Conservation (phyloP, 1,140 invertebrate genomes). For the Leguminivora glycinivorella region DNA sequence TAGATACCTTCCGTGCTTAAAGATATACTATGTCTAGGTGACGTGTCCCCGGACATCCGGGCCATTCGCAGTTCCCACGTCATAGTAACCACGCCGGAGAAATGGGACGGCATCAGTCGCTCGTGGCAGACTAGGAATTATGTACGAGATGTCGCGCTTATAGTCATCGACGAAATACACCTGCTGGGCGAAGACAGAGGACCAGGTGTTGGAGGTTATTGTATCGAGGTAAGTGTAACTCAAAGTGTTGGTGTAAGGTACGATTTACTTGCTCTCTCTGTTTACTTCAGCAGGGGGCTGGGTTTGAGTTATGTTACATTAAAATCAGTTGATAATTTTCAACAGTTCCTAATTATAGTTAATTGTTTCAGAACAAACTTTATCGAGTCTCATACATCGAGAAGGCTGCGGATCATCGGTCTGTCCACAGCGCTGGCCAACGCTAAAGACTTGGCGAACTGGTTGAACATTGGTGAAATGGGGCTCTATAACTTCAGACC, state of each 20-base stretch:
- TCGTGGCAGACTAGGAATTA: constrained; percentile 98
- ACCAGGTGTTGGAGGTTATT: constrained; percentile 91
- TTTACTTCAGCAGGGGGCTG: too few species aligned
- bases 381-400: constrained; percentile 91
- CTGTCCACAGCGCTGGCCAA: constrained; percentile 98
- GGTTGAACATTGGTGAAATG: constrained; percentile 94
- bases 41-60: constrained; percentile 95
- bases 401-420: constrained; percentile 92
- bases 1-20: constrained; percentile 38
- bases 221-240: constrained; percentile 83
- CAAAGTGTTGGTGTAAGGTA: neutral
- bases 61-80: constrained; percentile 92
- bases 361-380: constrained; percentile 86
- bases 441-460: constrained; percentile 97
- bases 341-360: constrained; percentile 1
- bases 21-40: constrained; percentile 81
- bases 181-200: constrained; percentile 94
- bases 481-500: constrained; percentile 99
- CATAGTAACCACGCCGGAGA: constrained; percentile 99
- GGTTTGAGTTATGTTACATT: too few species aligned
- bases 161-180: constrained; percentile 99
- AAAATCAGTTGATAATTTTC: too few species aligned
- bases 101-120: constrained; percentile 99
- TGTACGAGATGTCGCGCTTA: constrained; percentile 94
- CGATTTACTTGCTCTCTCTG: neutral